phyloP scores from a whole-genome alignment of 2,113 vertebrate genomes.

The Callaeas wilsoni region DNA sequence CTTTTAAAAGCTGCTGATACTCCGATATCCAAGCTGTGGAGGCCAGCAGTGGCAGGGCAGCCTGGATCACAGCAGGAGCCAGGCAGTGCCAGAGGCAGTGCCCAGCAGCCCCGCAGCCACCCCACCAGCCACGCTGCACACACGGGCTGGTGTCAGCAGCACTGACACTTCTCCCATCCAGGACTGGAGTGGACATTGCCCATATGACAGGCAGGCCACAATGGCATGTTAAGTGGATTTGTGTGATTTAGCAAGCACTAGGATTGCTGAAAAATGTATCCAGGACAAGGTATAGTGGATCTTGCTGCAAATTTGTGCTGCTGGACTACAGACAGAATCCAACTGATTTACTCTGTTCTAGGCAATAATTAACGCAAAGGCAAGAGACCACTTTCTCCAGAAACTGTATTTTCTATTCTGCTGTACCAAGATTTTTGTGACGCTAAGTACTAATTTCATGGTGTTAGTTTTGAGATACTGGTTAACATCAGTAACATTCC shows the following conservation, averaged over 20 bases:
- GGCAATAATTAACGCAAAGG: background rate
- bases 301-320: background rate
- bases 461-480: constrained; percentile 51
- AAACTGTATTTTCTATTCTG: background rate
- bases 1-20: background rate
- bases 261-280: background rate
- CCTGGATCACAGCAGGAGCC: background rate
- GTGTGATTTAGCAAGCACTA: background rate
- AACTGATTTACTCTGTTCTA: background rate
- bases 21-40: background rate
- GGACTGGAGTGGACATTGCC: background rate
- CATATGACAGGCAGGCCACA: background rate
- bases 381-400: background rate
- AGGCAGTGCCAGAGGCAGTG: background rate
- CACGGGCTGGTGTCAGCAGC: rapidly evolving
- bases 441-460: constrained; percentile 42
- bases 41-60: background rate
- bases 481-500: constrained; percentile 18
- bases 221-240: background rate
- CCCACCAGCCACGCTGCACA: background rate
- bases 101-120: background rate
- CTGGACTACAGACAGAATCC: background rate
- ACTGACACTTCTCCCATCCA: rapidly evolving
- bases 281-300: background rate
- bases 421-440: background rate